These are phyloP conservation scores for Agrenia bidenticulata DNA, from an alignment of 2,888 invertebrate genomes.

Conservation along the genomic window DNA sequence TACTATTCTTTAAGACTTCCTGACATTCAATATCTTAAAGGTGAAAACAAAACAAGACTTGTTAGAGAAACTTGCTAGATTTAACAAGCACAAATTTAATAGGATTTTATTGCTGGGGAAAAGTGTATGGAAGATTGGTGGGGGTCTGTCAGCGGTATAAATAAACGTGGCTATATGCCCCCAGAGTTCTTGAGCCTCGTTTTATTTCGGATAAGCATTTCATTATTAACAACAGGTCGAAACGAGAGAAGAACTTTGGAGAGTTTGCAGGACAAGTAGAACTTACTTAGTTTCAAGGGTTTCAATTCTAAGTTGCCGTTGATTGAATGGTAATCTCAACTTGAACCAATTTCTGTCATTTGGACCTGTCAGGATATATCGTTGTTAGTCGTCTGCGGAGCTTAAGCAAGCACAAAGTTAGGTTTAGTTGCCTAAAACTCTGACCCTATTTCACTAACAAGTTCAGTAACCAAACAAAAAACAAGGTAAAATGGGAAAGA, in stretches of 20 bases:
- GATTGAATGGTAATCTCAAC: slow-evolving; percentile 17
- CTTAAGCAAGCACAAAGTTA: neutral
- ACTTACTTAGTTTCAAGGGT: neutral
- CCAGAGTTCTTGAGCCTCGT: too few relatives aligned
- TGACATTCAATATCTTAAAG: slow-evolving; percentile 14
- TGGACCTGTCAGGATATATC: slow-evolving; percentile 12
- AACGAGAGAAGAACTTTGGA: neutral
- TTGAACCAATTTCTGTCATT: slow-evolving; percentile 19
- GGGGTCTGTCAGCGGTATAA: too few relatives aligned
- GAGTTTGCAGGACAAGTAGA: neutral
- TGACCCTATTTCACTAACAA: too few relatives aligned
- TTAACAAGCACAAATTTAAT: slow-evolving; percentile 10
- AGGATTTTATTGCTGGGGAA: too few relatives aligned
- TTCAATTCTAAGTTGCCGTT: slow-evolving; percentile 11
- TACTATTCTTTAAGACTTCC: neutral
- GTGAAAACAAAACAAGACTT: neutral
- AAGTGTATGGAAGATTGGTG: too few relatives aligned
- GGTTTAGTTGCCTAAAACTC: neutral
- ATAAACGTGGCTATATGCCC: too few relatives aligned
- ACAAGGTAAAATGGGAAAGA: too few relatives aligned
- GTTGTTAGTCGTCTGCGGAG: neutral
- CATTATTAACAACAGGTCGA: too few relatives aligned
- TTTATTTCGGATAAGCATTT: too few relatives aligned
- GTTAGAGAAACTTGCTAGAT: neutral
- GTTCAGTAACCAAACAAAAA: too few relatives aligned